Conservation (phyloP, 2,888 invertebrate genomes). For the Thymelicus sylvestris region DNA sequence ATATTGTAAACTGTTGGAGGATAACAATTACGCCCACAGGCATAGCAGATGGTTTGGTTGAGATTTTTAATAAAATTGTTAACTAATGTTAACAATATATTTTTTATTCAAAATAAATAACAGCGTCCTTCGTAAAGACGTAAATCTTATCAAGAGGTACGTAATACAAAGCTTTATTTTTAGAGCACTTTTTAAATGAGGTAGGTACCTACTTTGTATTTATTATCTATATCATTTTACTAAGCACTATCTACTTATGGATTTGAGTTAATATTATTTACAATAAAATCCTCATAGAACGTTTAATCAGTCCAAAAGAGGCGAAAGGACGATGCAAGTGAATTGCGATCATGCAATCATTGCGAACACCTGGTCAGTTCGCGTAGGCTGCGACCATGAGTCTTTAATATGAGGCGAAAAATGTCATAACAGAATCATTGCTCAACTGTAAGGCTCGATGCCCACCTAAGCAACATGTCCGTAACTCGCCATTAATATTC, state of each 20-base stretch:
- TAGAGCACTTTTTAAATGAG: no score
- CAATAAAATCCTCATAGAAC: neutral
- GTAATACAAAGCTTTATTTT: no score
- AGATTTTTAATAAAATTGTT: no score
- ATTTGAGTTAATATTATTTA: no score
- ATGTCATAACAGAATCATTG: constrained; percentile 39
- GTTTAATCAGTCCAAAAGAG: neutral
- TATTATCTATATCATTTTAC: no score
- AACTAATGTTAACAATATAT: neutral
- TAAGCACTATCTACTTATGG: no score
- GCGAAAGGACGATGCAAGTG: constrained; percentile 19
- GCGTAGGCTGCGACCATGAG: constrained; percentile 23
- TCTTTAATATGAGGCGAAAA: constrained; percentile 36
- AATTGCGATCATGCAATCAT: constrained; percentile 22
- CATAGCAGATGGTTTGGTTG: constrained; percentile 19
- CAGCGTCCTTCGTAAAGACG: no score
- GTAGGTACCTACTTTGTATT: no score
- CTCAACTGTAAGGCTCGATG: neutral
- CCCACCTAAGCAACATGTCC: no score
- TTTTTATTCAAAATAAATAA: neutral
- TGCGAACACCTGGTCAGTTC: constrained; percentile 26
- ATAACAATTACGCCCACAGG: constrained; percentile 31
- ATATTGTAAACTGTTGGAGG: constrained; percentile 41
- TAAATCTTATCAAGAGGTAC: no score
- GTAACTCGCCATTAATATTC: no score